Evolutionary conservation across 2,888 invertebrate genomes (phyloP).

Genomic region (Psylliodes chrysocephalus): DNA sequence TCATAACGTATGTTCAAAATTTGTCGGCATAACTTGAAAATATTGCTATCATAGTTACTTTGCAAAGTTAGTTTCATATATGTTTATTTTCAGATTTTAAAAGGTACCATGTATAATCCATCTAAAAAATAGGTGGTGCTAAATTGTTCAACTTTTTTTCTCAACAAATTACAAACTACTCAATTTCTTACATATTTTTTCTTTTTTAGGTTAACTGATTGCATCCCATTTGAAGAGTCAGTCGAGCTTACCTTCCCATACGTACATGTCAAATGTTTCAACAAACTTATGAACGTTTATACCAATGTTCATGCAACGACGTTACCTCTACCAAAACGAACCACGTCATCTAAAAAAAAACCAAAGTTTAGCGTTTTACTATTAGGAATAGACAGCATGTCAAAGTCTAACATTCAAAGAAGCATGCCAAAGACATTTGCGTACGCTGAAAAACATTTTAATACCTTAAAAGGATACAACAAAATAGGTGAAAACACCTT

Average conservation of each 20-base stretch:
- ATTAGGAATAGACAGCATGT: conserved; percentile 88
- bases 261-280: conserved; percentile 31
- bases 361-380: conserved; percentile 71
- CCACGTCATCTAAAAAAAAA: conserved; percentile 61
- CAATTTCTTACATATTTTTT: no score
- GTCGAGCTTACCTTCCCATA: conserved; percentile 27
- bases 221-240: conserved; percentile 29
- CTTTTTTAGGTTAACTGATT: conserved; percentile 32
- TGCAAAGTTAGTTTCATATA: no score
- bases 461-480: conserved; percentile 61
- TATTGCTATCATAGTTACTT: no score
- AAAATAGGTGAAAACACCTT: conserved; percentile 90
- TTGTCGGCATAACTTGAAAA: no score
- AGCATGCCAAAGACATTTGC: conserved; percentile 78
- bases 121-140: no score
- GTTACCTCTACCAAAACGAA: conserved; percentile 8
- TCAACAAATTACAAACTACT: no score
- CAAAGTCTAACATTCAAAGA: conserved; percentile 78
- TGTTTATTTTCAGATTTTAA: no score
- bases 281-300: conserved; percentile 58
- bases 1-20: no score
- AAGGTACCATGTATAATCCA: no score
- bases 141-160: no score
- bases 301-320: conserved; percentile 68
- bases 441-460: conserved; percentile 70